Percentiles rank a stretch among this genome's conserved stretches.
Evolutionary conservation across 1,140 invertebrate species (phyloP).

Genomic region (Lordiphosa collinella): DNA sequence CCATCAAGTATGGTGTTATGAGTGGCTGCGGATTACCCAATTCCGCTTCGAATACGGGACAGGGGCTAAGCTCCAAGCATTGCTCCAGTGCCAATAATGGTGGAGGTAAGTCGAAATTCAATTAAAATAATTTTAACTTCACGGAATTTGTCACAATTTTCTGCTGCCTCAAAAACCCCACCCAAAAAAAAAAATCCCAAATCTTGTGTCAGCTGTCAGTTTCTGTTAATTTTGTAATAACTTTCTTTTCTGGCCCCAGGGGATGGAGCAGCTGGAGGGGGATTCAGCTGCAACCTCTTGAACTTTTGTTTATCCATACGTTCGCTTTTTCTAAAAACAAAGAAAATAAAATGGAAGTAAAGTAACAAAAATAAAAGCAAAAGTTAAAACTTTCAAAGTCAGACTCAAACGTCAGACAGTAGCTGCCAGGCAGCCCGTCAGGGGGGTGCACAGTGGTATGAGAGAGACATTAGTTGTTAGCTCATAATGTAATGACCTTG

Average conservation of each 20-base stretch:
- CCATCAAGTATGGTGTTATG: slow-evolving; percentile 86
- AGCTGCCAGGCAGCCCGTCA: slow-evolving; percentile 6
- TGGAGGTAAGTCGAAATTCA: slow-evolving; percentile 81
- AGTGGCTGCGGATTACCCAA: slow-evolving; percentile 77
- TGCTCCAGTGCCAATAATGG: slow-evolving; percentile 82
- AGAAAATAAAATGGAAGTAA: slow-evolving; percentile 7
- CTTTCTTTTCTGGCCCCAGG: slow-evolving; percentile 72
- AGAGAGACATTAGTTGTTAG: too few relatives aligned
- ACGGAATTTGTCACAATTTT: slow-evolving; percentile 61
- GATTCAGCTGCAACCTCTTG: slow-evolving; percentile 55
- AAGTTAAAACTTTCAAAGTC: slow-evolving; percentile 68
- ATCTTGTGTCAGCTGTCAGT: slow-evolving; percentile 63
- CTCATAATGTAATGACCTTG: too few relatives aligned
- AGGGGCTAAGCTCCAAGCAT: slow-evolving; percentile 72
- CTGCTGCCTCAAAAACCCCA: slow-evolving; percentile 11
- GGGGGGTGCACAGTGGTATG: too few relatives aligned
- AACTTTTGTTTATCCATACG: slow-evolving; percentile 69
- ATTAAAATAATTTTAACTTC: background rate
- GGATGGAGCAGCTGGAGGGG: slow-evolving; percentile 5
- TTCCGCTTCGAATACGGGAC: slow-evolving; percentile 73
- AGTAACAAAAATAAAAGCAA: slow-evolving; percentile 51
- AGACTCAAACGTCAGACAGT: slow-evolving; percentile 34
- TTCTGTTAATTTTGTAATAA: slow-evolving; percentile 67
- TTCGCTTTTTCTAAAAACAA: slow-evolving; percentile 68
- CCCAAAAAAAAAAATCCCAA: background rate